phyloP scores from a whole-genome alignment of 2,113 vertebrate species.

The Chaetura pelagica region DNA sequence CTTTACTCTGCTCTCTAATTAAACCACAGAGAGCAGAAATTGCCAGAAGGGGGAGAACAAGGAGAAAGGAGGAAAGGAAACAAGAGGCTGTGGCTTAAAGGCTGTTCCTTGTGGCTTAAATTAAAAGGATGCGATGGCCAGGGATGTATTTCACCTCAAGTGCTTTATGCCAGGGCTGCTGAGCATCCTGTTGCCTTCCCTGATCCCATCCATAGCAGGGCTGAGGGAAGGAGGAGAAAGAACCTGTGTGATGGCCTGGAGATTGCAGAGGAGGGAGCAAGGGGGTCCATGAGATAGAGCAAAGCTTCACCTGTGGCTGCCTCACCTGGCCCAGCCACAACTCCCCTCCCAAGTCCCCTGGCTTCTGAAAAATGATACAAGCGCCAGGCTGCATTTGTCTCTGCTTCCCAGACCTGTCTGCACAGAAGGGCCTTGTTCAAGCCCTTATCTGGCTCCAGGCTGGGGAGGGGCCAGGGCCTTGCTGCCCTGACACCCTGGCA shows the following conservation, averaged over 20 bases:
- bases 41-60: conserved; percentile 21
- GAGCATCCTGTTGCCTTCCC: not conserved
- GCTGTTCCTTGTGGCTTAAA: not conserved
- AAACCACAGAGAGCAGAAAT: not conserved
- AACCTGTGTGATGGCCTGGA: accelerated
- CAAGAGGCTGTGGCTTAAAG: not conserved
- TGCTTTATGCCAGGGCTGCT: not conserved
- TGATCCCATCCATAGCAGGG: not conserved
- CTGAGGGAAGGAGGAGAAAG: not conserved
- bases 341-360: not conserved
- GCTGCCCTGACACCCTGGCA: not conserved
- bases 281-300: not conserved
- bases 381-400: not conserved
- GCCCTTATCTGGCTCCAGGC: conserved; percentile 12
- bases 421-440: conserved; percentile 48
- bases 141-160: not conserved
- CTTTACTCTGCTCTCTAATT: conserved; percentile 39
- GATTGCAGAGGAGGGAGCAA: not conserved
- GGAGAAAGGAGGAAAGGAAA: not conserved
- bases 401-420: not conserved
- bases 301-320: not conserved
- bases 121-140: not conserved
- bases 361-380: not conserved
- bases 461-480: not conserved
- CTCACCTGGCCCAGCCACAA: not conserved